Base-by-base conservation (phyloP, 2,888 invertebrate genomes). In the Cephus nigrinus region DNA sequence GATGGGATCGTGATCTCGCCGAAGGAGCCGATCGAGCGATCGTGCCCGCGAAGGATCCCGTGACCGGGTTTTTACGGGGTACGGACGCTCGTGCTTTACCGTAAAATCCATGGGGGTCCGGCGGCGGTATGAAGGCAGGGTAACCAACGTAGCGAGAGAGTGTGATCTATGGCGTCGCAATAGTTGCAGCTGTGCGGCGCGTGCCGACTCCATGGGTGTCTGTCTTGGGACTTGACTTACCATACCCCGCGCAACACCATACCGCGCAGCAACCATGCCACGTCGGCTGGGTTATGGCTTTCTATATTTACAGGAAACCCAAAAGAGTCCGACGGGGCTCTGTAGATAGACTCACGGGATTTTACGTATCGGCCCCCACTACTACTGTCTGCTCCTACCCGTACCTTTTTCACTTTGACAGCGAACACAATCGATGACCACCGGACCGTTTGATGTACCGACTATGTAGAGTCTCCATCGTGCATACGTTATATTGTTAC, bases 241-340 rank as follows among this genome's bases (percentile, higher is more conserved):
- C 55, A 55, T 55, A 55, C 55, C 23, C 55, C 23, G 34, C 11
- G 12, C 11, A 36, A 55, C 55, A 9, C 55, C 55, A 23, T 55
- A 55, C 55, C 23, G 9, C 55, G 23, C 9, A 4, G 55, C 55
- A 9, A 55, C 55, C 55, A 71, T 71, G 12, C 31, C 71, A 33
- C 71, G 71, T 55, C 55, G 55, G 55, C 23, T 55, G 55, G 55
- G 55, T 55, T 55, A 55, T 55, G 77, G 77, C 78, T 76, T 80
- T 84, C 83, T 85, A 84, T 86, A 85, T 86, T 85, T 83, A 84
- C 83, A 83, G 80, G 55, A 55, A 55, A 55, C 55, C 55, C 23
- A 55, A 55, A 55, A 55, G 55, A 55, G 55, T 55, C 9, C 55
- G 55, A 55, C 9, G 55, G 9, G 55, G 55, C 55, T 55, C 23